Evolutionary conservation across 2,888 invertebrate species (phyloP), one percentile per base, ranked within the genome.

Genomic region (Ormyrus pomaceus): DNA sequence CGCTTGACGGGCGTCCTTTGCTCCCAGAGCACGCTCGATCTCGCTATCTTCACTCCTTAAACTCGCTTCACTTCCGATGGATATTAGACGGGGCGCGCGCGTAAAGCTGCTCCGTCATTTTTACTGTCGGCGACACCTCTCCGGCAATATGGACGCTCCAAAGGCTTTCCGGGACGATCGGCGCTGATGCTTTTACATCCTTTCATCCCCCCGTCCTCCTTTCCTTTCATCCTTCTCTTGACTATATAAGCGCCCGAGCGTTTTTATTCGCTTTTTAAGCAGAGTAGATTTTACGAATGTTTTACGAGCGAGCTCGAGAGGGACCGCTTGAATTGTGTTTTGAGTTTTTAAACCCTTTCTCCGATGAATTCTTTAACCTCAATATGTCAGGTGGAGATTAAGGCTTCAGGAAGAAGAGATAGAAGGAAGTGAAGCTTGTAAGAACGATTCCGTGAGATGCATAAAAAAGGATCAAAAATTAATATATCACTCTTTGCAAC

Each of bases 41-140:
- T 75, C 51, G 11, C 74, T 66, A 65, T 66, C 74, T 75, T 92
- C 55, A 85, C 91, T 66, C 61, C 73, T 78, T 72, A 73, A 77
- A 72, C 68, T 73, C 78, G 66, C 78, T 61, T 78, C 73, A 58
- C 68, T 68, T 78, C 61, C 73, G 68, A 72, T 78, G 73, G 78
- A 78, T 78, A 78, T 78, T 73, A 78, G 73, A 78, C 56, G 65
- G 8, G 58, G 8, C 46, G 19, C 62, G 50, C 77, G 70, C 71
- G 65, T 64, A 77, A 77, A 77, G 70, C 77, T 77, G 77, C 70
- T 69, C 77, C 58, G 64, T 77, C 70, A 70, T 77, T 77, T 77
- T 77, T 77, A 70, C 77, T 13, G 58, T 62, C 68, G 75, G 51
- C 68, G 55, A n/a, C 56, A 8, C 19, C 50, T 34, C 34, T 34